These are phyloP conservation scores for Guaruba guarouba DNA, from an alignment of 2,113 vertebrate genomes.

Conservation along the genomic window DNA sequence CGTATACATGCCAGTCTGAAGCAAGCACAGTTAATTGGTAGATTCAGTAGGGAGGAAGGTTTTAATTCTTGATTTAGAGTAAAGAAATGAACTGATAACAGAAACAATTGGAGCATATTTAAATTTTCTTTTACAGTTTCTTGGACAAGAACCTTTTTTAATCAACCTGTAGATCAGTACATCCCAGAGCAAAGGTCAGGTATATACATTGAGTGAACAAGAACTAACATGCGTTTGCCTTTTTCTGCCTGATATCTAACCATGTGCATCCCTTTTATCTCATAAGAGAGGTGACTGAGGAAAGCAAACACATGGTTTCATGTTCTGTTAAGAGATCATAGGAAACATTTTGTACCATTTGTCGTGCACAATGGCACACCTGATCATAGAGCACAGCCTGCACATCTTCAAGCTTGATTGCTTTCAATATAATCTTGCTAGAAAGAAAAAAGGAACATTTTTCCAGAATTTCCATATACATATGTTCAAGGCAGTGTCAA, in stretches of 20 bases:
- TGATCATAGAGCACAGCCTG: background rate
- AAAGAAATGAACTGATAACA: background rate
- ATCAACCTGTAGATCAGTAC: background rate
- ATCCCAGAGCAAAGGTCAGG: background rate
- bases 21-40: background rate
- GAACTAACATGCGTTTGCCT: background rate
- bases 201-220: accelerated
- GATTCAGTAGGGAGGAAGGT: background rate
- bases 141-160: background rate
- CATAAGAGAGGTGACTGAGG: background rate
- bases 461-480: background rate
- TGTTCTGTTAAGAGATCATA: background rate
- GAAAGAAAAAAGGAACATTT: background rate
- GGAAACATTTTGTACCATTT: background rate
- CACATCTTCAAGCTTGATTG: background rate
- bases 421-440: background rate
- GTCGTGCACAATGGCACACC: background rate
- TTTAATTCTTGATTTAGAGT: background rate
- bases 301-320: background rate
- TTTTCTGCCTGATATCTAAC: background rate
- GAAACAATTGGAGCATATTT: background rate
- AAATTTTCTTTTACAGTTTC: background rate
- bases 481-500: background rate
- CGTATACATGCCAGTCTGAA: background rate
- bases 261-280: accelerated